Conservation (phyloP, 2,888 invertebrate species). For the Nomada fabriciana region DNA sequence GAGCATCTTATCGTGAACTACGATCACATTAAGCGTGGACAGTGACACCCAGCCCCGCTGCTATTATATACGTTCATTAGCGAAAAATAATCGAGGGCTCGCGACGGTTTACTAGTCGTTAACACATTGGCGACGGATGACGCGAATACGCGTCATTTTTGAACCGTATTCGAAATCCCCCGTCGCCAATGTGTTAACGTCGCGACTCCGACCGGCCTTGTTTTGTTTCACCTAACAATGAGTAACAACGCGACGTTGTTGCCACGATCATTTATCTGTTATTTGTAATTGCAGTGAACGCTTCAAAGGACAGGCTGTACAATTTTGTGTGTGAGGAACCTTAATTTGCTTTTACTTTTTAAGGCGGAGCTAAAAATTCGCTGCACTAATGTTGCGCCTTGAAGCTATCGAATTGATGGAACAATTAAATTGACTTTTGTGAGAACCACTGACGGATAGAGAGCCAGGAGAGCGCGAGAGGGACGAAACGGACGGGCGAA, state of each 20-base stretch:
- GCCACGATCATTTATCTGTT: conserved; percentile 43
- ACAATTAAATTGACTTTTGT: conserved; percentile 13
- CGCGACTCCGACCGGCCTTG: no score
- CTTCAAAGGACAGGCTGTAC: background rate
- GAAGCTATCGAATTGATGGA: no score
- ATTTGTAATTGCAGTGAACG: background rate
- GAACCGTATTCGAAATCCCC: no score
- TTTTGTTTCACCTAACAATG: no score
- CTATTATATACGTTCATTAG: conserved; percentile 80
- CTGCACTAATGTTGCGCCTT: no score
- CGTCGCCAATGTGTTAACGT: no score
- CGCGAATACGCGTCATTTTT: no score
- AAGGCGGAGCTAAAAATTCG: no score
- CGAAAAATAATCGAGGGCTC: conserved; percentile 82
- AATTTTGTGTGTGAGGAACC: background rate
- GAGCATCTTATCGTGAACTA: conserved; percentile 80
- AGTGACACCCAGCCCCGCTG: conserved; percentile 77
- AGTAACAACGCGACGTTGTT: conserved; percentile 1
- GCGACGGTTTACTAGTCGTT: conserved; percentile 17
- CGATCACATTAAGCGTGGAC: conserved; percentile 82
- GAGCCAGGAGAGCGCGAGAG: conserved; percentile 53
- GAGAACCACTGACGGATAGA: conserved; percentile 70
- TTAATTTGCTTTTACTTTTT: background rate
- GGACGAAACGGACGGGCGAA: conserved; percentile 66
- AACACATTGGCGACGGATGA: no score